Evolutionary conservation across 2,113 vertebrate species (phyloP).

Genomic region (Notiomystis cincta): DNA sequence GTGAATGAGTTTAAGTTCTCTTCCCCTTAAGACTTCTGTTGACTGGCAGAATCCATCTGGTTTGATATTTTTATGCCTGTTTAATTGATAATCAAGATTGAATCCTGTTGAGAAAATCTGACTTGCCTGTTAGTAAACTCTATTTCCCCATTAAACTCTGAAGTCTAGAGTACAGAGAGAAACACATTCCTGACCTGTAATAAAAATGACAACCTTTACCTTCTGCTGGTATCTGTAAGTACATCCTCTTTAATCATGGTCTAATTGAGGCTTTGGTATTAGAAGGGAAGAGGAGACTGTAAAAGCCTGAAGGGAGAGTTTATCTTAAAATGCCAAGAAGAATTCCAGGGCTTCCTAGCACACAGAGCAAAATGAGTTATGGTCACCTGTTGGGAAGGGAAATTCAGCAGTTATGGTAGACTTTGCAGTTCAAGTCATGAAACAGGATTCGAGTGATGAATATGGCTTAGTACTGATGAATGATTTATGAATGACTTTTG

Average conservation of each 20-base stretch:
- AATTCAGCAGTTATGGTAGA: constrained; percentile 11
- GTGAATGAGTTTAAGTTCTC: constrained; percentile 30
- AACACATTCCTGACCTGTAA: constrained; percentile 8
- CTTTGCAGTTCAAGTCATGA: not conserved
- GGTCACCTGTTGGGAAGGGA: not conserved
- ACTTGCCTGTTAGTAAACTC: constrained; percentile 39
- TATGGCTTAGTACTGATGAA: not conserved
- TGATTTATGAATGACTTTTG: constrained; percentile 8
- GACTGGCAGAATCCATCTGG: constrained; percentile 61
- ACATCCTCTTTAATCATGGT: constrained; percentile 21
- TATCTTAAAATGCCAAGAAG: not conserved
- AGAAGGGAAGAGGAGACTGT: not conserved
- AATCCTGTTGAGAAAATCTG: constrained; percentile 47
- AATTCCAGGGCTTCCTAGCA: not conserved
- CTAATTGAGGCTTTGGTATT: constrained; percentile 32
- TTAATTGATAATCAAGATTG: constrained; percentile 67
- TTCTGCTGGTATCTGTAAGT: not conserved
- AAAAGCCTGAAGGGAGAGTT: constrained; percentile 15
- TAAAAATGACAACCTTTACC: not conserved
- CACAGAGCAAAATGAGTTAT: not conserved
- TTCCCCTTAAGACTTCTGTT: constrained; percentile 23
- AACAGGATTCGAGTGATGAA: not conserved
- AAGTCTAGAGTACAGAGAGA: not conserved
- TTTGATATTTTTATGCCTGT: constrained; percentile 57
- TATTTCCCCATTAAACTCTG: constrained; percentile 9